A percentile compares a stretch with the other conserved stretches of the same genome.
Conservation (phyloP, 2,888 invertebrate genomes). For the Stenurella melanura region DNA sequence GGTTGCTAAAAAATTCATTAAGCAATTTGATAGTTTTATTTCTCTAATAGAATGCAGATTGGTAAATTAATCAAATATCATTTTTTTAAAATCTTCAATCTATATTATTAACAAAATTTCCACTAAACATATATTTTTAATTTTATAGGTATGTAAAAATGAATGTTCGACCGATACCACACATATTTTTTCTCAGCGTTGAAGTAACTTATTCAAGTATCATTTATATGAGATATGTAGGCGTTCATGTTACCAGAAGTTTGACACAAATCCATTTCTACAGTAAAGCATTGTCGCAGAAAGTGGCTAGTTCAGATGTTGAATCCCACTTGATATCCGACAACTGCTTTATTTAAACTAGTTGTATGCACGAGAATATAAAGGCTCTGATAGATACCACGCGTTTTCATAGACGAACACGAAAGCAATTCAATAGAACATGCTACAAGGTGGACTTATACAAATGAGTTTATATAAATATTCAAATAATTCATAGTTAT, state of each 20-base stretch:
- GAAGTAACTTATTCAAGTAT: not conserved
- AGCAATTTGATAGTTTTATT: too few species aligned
- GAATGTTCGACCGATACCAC: too few species aligned
- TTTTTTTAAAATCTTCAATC: too few species aligned
- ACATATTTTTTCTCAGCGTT: not conserved
- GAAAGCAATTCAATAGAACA: not conserved
- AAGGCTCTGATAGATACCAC: conserved; percentile 5
- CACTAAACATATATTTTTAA: too few species aligned
- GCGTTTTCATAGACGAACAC: conserved; percentile 6
- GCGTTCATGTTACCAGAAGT: not conserved
- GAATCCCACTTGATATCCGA: conserved; percentile 8
- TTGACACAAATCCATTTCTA: conserved; percentile 4
- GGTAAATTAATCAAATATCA: too few species aligned
- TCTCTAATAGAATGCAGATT: too few species aligned
- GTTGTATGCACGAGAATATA: conserved; percentile 9
- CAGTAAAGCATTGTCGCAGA: conserved; percentile 4
- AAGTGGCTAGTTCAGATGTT: conserved; percentile 17
- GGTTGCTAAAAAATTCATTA: too few species aligned
- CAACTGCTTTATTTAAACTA: conserved; percentile 11
- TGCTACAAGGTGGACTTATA: not conserved
- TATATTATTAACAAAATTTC: too few species aligned
- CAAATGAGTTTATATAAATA: too few species aligned
- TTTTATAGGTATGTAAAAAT: too few species aligned
- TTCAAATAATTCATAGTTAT: too few species aligned
- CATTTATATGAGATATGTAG: not conserved